These are phyloP conservation scores for Trypoxylus dichotomus DNA, from an alignment of 1,140 invertebrate genomes.

Conservation along the genomic window DNA sequence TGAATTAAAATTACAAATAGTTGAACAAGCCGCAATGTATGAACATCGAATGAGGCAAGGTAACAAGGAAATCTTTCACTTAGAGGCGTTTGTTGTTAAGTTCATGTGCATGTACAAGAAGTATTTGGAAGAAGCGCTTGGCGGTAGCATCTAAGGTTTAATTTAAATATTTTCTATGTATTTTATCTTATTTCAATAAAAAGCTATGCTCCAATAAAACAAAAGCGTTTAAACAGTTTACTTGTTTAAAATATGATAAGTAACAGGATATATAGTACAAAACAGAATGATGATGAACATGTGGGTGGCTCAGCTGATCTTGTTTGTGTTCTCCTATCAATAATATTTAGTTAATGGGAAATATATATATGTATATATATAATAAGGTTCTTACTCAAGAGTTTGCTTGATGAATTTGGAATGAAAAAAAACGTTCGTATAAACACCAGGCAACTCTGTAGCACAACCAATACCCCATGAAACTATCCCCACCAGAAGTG, in stretches of 20 bases:
- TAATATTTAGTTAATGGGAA: too few relatives aligned
- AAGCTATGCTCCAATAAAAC: too few relatives aligned
- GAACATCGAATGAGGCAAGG: constrained; percentile 89
- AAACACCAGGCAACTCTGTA: neutral
- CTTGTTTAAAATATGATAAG: too few relatives aligned
- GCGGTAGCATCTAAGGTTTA: neutral
- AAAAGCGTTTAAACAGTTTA: too few relatives aligned
- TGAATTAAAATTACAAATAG: constrained; percentile 82
- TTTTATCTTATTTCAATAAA: too few relatives aligned
- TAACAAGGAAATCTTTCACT: constrained; percentile 93
- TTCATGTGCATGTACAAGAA: constrained; percentile 95
- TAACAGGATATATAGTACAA: too few relatives aligned
- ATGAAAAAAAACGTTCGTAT: neutral
- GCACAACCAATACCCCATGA: constrained; percentile 25
- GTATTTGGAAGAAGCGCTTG: constrained; percentile 73
- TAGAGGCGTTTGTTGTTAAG: constrained; percentile 95
- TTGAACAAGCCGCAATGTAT: constrained; percentile 81
- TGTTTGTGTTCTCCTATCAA: too few relatives aligned
- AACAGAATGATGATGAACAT: too few relatives aligned
- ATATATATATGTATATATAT: too few relatives aligned
- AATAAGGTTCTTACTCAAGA: too few relatives aligned
- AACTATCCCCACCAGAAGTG: neutral
- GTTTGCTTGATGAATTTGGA: neutral
- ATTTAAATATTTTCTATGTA: too few relatives aligned
- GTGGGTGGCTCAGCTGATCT: too few relatives aligned